Evolutionary conservation across 92 coral and sea anemone species (phyloP).

Genomic region (Pocillopora meandrina): DNA sequence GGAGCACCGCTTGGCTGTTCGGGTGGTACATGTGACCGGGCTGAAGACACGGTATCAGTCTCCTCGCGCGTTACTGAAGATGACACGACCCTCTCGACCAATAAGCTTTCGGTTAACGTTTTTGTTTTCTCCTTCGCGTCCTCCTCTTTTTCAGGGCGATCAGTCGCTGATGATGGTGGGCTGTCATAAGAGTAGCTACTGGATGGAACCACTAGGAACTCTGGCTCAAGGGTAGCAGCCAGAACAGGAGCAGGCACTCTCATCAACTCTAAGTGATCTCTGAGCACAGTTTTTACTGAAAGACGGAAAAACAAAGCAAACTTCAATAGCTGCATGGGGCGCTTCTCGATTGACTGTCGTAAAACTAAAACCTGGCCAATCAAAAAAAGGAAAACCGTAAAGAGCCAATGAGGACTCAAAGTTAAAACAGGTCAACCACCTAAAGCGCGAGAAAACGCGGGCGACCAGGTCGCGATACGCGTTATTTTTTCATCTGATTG

Average conservation of each 20-base stretch:
- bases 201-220: conserved; percentile 87
- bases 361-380: too few relatives aligned
- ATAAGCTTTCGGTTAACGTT: conserved; percentile 1
- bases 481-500: too few relatives aligned
- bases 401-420: too few relatives aligned
- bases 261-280: conserved; percentile 67
- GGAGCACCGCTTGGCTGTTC: neutral
- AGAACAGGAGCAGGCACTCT: conserved; percentile 83
- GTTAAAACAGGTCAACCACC: too few relatives aligned
- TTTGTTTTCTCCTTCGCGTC: conserved; percentile 10
- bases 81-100: conserved; percentile 8
- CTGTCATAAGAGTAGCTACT: conserved; percentile 71
- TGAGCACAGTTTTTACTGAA: conserved; percentile 11
- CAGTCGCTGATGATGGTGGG: conserved; percentile 51
- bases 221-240: conserved; percentile 83
- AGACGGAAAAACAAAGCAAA: neutral
- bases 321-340: neutral
- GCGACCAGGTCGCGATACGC: too few relatives aligned
- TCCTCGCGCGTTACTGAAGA: conserved; percentile 18
- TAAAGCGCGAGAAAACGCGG: too few relatives aligned
- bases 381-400: too few relatives aligned
- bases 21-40: neutral
- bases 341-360: too few relatives aligned
- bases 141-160: conserved; percentile 6
- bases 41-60: too few relatives aligned